A percentile compares a stretch with the other conserved stretches of the same genome.
phyloP scores from a whole-genome alignment of 2,888 invertebrate species.

The Mimumesa dahlbomi region DNA sequence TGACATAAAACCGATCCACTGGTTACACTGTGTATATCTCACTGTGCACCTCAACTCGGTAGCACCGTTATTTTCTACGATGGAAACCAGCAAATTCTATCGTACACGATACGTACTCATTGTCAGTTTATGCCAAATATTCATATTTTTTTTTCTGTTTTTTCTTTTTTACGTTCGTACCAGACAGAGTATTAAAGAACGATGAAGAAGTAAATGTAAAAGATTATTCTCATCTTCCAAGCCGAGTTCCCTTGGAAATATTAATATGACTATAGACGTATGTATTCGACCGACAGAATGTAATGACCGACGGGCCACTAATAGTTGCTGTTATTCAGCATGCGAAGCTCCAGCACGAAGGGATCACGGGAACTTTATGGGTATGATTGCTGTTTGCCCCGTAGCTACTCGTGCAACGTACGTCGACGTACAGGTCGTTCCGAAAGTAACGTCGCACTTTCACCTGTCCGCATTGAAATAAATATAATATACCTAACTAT shows the following conservation, averaged over 20 bases:
- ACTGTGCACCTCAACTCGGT: slow-evolving; percentile 19
- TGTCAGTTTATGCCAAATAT: too few relatives aligned
- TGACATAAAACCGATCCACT: slow-evolving; percentile 47
- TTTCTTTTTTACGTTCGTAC: too few relatives aligned
- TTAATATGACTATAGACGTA: slow-evolving; percentile 23
- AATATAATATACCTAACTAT: background rate
- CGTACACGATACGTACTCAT: too few relatives aligned
- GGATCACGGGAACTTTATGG: slow-evolving; percentile 59
- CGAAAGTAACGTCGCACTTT: slow-evolving; percentile 34
- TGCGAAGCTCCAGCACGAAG: slow-evolving; percentile 54
- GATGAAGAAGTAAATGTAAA: slow-evolving; percentile 20
- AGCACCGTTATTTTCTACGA: slow-evolving; percentile 19
- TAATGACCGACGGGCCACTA: slow-evolving; percentile 55
- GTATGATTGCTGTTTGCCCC: slow-evolving; percentile 56
- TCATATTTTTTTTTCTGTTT: too few relatives aligned
- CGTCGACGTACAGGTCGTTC: slow-evolving; percentile 43
- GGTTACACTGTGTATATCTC: slow-evolving; percentile 15
- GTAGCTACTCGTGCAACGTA: slow-evolving; percentile 49
- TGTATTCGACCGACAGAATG: slow-evolving; percentile 39
- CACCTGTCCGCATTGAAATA: background rate
- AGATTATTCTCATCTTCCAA: slow-evolving; percentile 23
- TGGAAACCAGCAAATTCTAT: slow-evolving; percentile 13
- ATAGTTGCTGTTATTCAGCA: slow-evolving; percentile 60
- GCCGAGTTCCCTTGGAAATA: slow-evolving; percentile 33
- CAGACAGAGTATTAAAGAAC: background rate